Conservation (phyloP, 2,797 vertebrate species). For the Oreochromis mossambicus region DNA sequence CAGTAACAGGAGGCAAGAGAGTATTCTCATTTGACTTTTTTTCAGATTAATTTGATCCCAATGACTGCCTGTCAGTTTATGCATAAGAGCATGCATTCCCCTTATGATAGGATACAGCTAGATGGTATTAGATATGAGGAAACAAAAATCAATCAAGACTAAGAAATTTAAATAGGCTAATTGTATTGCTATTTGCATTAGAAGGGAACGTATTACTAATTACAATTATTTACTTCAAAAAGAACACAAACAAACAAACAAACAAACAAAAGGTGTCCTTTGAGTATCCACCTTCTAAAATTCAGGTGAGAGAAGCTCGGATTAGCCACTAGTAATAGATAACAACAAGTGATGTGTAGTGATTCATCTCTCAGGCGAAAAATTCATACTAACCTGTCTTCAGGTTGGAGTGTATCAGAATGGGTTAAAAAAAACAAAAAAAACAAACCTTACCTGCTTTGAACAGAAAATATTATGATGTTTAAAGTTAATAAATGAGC, state of each 20-base stretch:
- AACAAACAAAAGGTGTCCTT: not conserved
- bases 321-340: not conserved
- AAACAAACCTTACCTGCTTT: not conserved
- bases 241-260: not conserved
- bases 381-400: not conserved
- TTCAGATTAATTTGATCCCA: constrained; percentile 36
- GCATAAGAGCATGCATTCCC: not conserved
- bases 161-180: constrained; percentile 42
- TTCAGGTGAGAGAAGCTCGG: not conserved
- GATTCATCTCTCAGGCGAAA: not conserved
- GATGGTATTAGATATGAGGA: not conserved
- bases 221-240: constrained; percentile 1
- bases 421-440: accelerated
- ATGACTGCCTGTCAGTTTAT: constrained; percentile 28
- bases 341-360: not conserved
- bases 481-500: not conserved
- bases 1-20: constrained; percentile 19
- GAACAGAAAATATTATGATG: not conserved
- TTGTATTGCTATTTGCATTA: not conserved
- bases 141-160: not conserved
- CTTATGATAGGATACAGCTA: not conserved
- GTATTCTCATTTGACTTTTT: constrained; percentile 17
- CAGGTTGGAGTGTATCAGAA: not conserved
- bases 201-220: constrained; percentile 24
- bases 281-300: not conserved